Evolutionary conservation across 2,888 invertebrate species (phyloP).

Genomic region (Acrocera orbiculus): DNA sequence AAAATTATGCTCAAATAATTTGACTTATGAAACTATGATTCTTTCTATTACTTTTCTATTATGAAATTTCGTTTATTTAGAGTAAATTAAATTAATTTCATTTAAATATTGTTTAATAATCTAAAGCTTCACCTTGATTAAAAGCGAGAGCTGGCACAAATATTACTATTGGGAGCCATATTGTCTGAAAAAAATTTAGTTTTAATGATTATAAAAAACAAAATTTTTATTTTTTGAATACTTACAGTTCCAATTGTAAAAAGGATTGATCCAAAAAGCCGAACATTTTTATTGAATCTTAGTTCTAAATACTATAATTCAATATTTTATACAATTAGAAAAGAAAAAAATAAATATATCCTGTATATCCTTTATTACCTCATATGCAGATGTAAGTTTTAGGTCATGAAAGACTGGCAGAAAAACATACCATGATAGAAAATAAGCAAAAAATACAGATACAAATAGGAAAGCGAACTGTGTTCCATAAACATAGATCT

Average conservation of each 20-base stretch:
- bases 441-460: constrained; percentile 29
- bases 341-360: neutral
- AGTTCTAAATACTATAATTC: constrained; percentile 49
- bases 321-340: constrained; percentile 1
- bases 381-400: constrained; percentile 55
- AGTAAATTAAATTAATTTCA: too few relatives aligned
- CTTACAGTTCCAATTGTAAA: constrained; percentile 53
- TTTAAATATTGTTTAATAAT: neutral
- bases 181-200: constrained; percentile 16
- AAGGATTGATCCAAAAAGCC: constrained; percentile 50
- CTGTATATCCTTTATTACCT: constrained; percentile 32
- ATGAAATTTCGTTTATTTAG: too few relatives aligned
- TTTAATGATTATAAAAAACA: neutral
- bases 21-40: too few relatives aligned
- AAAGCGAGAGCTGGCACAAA: constrained; percentile 63
- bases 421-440: constrained; percentile 41
- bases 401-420: constrained; percentile 53
- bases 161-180: constrained; percentile 32
- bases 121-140: constrained; percentile 47
- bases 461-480: constrained; percentile 44
- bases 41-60: too few relatives aligned
- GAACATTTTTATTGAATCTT: constrained; percentile 48
- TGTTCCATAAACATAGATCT: constrained; percentile 60
- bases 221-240: constrained; percentile 10
- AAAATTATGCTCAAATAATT: too few relatives aligned